phyloP scores from a whole-genome alignment of 2,888 invertebrate species.

The Glaucopsyche alexis region DNA sequence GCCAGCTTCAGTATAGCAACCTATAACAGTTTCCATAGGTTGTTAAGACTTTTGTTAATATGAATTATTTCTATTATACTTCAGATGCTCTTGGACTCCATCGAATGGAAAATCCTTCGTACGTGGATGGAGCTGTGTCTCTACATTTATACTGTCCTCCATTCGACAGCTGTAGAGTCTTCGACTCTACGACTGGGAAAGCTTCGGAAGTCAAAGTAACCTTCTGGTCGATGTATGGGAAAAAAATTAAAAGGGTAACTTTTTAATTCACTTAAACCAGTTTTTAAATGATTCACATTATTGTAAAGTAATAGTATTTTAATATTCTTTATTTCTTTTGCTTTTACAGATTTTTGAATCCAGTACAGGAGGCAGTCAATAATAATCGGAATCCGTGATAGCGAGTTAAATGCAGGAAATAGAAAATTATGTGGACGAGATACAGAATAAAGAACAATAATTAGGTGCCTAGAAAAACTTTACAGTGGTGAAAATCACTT shows the following conservation, averaged over 20 bases:
- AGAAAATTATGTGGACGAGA: neutral
- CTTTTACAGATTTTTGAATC: conserved; percentile 59
- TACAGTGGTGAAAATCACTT: no score
- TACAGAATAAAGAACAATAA: neutral
- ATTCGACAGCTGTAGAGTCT: conserved; percentile 91
- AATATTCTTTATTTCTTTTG: neutral
- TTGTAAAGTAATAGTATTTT: neutral
- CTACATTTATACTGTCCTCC: conserved; percentile 98
- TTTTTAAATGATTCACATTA: neutral
- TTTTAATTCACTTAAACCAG: neutral
- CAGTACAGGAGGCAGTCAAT: conserved; percentile 53
- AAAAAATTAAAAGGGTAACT: conserved; percentile 84
- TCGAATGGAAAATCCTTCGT: conserved; percentile 95
- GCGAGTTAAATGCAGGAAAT: neutral
- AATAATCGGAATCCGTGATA: conserved; percentile 40
- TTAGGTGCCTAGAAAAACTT: neutral
- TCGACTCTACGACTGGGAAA: conserved; percentile 94
- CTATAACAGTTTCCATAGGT: no score
- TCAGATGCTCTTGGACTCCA: conserved; percentile 96
- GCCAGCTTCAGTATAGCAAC: no score
- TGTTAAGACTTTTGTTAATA: no score
- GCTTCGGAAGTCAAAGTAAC: conserved; percentile 84
- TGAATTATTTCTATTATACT: conserved; percentile 31
- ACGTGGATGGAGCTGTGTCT: conserved; percentile 93
- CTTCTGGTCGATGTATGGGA: conserved; percentile 96